Evolutionary conservation across 2,888 invertebrate species (phyloP).

Genomic region (Oxytorus armatus): DNA sequence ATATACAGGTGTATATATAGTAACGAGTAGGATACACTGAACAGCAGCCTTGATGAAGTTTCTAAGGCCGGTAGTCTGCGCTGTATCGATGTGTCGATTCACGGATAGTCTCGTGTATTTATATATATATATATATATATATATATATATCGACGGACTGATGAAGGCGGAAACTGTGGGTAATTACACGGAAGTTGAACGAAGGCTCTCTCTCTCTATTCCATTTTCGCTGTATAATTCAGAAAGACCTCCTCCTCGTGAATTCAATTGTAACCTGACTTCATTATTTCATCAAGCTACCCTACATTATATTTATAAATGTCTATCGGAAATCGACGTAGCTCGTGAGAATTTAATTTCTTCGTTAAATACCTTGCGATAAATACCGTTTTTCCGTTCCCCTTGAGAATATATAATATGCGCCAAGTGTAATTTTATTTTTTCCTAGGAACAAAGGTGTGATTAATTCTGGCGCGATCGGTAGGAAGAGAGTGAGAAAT

Average conservation of each 20-base stretch:
- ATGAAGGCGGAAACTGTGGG: constrained; percentile 77
- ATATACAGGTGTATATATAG: neutral
- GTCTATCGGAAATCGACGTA: neutral
- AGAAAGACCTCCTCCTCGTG: neutral
- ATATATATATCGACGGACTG: constrained; percentile 62
- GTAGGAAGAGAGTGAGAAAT: neutral
- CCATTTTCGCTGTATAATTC: constrained; percentile 10
- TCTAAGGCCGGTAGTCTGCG: constrained; percentile 60
- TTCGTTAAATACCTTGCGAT: neutral
- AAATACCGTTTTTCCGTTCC: neutral
- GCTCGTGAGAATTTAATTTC: constrained; percentile 26
- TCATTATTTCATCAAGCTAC: neutral
- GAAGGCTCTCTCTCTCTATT: constrained; percentile 67
- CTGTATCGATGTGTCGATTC: constrained; percentile 16
- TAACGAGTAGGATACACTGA: constrained; percentile 19
- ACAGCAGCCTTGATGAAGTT: constrained; percentile 66
- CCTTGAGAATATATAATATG: neutral
- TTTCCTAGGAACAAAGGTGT: constrained; percentile 27
- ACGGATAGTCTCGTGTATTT: constrained; percentile 9
- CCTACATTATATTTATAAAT: too few species aligned
- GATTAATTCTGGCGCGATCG: constrained; percentile 26
- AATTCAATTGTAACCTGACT: neutral
- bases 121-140: neutral
- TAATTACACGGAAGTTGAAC: constrained; percentile 76
- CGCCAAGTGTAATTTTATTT: neutral